Evolutionary conservation across 2,797 vertebrate genomes (phyloP), one percentile per base, ranked within the genome.

Genomic region (Coccyzus lansbergi): DNA sequence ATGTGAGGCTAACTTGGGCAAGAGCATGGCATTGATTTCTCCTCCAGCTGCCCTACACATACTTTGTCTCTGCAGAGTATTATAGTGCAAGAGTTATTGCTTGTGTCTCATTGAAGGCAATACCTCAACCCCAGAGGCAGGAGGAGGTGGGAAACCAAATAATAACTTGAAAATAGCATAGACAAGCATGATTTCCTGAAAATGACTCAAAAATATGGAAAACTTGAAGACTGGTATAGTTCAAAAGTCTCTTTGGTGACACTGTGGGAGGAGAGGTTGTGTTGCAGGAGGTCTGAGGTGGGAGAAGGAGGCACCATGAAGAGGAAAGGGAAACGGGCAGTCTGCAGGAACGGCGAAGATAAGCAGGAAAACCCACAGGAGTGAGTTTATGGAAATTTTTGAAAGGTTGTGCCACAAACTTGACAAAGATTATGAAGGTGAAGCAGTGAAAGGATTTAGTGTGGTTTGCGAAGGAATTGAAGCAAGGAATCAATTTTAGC

Each of bases 401-500:
- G 36, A 77, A 83, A 88, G 24, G 14, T 6, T 84, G 52, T 33
- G 59, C 40, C 34, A 70, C 3, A 7, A 60, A 76, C 69, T 56
- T 46, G 44, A 69, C 31, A 62, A 56, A 84, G 44, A 72, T 19
- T 38, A 60, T 46, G 36, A 94, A 86, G 24, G 64, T 70, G 70
- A 93, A 86, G 20, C 62, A 81, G 40, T 77, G 72, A 63, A 65
- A 91, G 40, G 34, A 77, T 86, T 93, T 81, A 91, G 13, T 49
- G 33, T 79, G 51, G 21, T 78, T 83, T 95, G 71, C 76, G 87
- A 60, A n/a, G 67, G 62, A 94, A 91, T 6, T 63, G 63, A 88
- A 87, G 67, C 21, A 64, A 65, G n/a, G 81, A 76, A 93, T 91
- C 3, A 4, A 94, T 94, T 88, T 96, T 69, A 83, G n/a, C 77